Evolutionary conservation across 2,888 invertebrate species (phyloP), one percentile per base, ranked within the genome.

Genomic region (Drosophila austrosaltans): DNA sequence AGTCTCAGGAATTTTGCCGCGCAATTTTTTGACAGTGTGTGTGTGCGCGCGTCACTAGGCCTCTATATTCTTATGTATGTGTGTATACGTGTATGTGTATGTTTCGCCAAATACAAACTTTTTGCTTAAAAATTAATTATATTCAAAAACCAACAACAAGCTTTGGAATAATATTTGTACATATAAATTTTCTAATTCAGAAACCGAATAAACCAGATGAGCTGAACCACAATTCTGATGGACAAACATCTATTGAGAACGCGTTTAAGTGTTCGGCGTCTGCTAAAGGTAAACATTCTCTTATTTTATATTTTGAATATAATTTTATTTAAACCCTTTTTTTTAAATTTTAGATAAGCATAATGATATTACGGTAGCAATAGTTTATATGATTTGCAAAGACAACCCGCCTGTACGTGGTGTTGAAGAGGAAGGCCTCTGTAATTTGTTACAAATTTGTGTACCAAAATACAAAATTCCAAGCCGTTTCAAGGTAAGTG

Each of bases 241-340:
- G 44, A 16, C 44, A 44, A 44, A 44, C 20, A 44, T 44, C 44
- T 44, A 44, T 44, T 44, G 44, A 44, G 20, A 44, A 44, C 44
- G 44, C 44, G 44, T 44, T 44, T 44, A 44, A 44, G 28, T 53
- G 28, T 53, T 53, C 30, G 36, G 62, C 32, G 53, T 36, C 62
- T 60, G 60, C 28, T 40, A 58, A 58, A 58, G 58, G 36, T 58
- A 58, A 36, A 58, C 22, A 58, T 39, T 40, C 58, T 58, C 39
- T 58, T 58, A 58, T 58, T 40, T 58, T 40, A 58, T 58, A 58
- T 58, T 58, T 58, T 58, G 58, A 58, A 58, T 58, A 58, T 58
- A 58, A 58, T 58, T 58, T 58, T 58, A 58, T 58, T 58, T 58
- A 58, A 58, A 39, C 58, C 58, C 40, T 58, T 58, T 58, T 58